phyloP scores from a whole-genome alignment of 2,797 vertebrate genomes.

The Characodon lateralis region DNA sequence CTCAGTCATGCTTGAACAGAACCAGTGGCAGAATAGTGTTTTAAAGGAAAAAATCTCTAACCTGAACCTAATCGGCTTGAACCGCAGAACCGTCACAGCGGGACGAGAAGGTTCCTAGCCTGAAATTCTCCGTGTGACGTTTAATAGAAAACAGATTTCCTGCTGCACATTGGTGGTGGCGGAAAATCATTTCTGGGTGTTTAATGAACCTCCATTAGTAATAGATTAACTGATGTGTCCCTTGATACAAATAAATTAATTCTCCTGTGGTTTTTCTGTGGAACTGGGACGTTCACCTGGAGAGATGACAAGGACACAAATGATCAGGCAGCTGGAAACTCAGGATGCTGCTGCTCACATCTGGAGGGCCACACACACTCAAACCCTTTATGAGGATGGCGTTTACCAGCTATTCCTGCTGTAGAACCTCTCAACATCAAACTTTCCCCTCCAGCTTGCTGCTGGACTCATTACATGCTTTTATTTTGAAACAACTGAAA shows the following conservation, averaged over 20 bases:
- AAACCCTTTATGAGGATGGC: slow-evolving; percentile 3
- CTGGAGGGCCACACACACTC: slow-evolving; percentile 30
- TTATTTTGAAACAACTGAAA: not conserved
- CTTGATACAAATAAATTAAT: not conserved
- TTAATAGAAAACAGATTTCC: slow-evolving; percentile 7
- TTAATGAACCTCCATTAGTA: not conserved
- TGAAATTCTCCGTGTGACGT: not conserved
- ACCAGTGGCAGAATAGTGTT: not conserved
- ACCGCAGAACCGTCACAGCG: not conserved
- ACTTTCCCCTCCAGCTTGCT: not conserved
- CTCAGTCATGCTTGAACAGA: not conserved
- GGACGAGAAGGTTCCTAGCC: not conserved
- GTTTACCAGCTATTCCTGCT: not conserved
- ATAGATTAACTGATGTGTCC: not conserved
- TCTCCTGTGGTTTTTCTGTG: not conserved
- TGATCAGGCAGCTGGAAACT: slow-evolving; percentile 17
- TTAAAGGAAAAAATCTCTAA: not conserved
- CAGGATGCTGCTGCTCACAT: slow-evolving; percentile 14
- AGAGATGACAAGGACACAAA: slow-evolving; percentile 5
- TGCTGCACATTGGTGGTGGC: not conserved
- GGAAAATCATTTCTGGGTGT: not conserved
- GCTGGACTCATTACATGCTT: not conserved
- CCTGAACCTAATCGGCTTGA: not conserved
- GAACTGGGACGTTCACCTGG: not conserved
- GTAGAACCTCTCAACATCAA: not conserved